Percentiles rank a stretch among this genome's conserved stretches.
These are phyloP conservation scores for Platypus cylindrus DNA, from an alignment of 2,888 invertebrate species.

Conservation along the genomic window DNA sequence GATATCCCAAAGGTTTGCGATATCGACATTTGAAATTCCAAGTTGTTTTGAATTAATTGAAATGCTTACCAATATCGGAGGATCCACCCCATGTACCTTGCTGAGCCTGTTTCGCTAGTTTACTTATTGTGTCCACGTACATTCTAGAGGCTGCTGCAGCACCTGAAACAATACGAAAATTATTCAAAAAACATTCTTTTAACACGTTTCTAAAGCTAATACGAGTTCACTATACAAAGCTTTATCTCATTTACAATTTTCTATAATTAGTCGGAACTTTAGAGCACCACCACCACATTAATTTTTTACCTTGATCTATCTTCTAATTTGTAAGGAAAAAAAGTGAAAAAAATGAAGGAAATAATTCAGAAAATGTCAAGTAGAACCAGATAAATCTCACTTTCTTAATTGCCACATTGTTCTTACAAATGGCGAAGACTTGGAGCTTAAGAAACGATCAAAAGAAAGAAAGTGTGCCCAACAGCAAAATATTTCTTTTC, in stretches of 20 bases:
- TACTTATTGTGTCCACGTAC: constrained; percentile 79
- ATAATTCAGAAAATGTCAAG: constrained; percentile 14
- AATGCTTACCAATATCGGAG: constrained; percentile 77
- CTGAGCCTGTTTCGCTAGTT: constrained; percentile 78
- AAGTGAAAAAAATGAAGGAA: constrained; percentile 8
- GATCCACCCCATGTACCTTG: constrained; percentile 84
- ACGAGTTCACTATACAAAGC: no score
- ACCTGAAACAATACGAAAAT: constrained; percentile 42
- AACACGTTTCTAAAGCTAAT: not conserved
- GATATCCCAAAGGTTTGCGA: no score
- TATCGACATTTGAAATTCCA: no score
- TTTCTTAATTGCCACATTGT: constrained; percentile 12
- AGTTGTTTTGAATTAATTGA: no score
- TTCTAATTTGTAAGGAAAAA: no score
- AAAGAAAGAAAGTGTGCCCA: no score
- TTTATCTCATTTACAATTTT: no score
- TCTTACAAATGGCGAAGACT: constrained; percentile 11
- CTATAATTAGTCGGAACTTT: no score
- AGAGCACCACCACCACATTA: no score
- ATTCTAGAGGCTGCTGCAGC: constrained; percentile 78
- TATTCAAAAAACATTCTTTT: no score
- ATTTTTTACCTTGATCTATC: no score
- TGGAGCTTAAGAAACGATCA: constrained; percentile 11
- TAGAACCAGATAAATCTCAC: constrained; percentile 12
- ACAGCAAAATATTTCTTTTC: no score